These are phyloP conservation scores for Amphipyra tragopoginis DNA, from an alignment of 2,888 invertebrate species.

Conservation along the genomic window DNA sequence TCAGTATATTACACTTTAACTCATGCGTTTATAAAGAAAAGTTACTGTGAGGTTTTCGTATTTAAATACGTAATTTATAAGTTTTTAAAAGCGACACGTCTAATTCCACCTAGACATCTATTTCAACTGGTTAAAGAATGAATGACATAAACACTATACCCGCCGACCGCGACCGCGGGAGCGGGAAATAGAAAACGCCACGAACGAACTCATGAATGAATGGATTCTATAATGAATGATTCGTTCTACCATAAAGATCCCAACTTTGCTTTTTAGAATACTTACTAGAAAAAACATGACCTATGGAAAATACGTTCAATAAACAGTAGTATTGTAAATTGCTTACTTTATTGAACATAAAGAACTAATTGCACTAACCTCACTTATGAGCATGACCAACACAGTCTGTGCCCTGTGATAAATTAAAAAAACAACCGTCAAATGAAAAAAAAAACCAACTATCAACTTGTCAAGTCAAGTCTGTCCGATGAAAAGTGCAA, in stretches of 20 bases:
- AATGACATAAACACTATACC: conserved; percentile 33
- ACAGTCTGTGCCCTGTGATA: too few relatives aligned
- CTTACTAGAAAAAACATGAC: too few relatives aligned
- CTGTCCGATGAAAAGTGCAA: too few relatives aligned
- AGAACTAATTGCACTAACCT: too few relatives aligned
- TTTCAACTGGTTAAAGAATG: conserved; percentile 50
- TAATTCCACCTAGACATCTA: conserved; percentile 30
- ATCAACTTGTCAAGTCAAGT: neutral
- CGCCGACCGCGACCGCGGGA: neutral
- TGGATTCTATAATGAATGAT: neutral
- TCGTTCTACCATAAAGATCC: too few relatives aligned
- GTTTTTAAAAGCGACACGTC: conserved; percentile 55
- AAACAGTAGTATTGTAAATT: too few relatives aligned
- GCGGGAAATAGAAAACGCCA: conserved; percentile 30
- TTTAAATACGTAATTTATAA: conserved; percentile 60
- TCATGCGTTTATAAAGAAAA: conserved; percentile 21
- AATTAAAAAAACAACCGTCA: too few relatives aligned
- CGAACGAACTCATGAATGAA: conserved; percentile 29
- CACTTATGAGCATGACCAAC: too few relatives aligned
- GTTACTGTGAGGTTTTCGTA: conserved; percentile 48
- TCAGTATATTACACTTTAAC: conserved; percentile 36
- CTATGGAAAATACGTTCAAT: too few relatives aligned
- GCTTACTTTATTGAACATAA: too few relatives aligned
- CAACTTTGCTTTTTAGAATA: too few relatives aligned
- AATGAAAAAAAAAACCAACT: too few relatives aligned